phyloP scores from a whole-genome alignment of 2,113 vertebrate genomes.

The Terrapene triunguis region DNA sequence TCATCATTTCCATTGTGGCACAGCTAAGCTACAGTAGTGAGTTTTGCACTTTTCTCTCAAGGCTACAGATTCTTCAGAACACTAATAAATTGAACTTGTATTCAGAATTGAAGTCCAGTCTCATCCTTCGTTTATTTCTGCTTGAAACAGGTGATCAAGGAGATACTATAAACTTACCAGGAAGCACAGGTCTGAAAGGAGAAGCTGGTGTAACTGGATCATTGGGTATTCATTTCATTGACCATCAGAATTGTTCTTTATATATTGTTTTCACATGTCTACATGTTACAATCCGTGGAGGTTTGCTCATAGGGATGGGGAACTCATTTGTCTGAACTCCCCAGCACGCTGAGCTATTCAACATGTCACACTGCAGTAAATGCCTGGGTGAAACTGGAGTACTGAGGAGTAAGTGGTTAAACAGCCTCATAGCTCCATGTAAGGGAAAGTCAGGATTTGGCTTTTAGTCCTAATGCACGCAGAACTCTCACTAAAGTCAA shows the following conservation, averaged over 20 bases:
- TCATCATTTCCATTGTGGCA: not conserved
- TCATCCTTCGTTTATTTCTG: not conserved
- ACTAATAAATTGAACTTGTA: not conserved
- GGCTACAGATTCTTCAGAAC: not conserved
- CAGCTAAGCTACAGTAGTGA: not conserved
- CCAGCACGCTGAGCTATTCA: not conserved
- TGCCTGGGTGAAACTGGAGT: not conserved
- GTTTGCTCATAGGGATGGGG: not conserved
- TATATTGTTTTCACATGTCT: not conserved
- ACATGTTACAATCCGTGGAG: not conserved
- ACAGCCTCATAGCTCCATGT: not conserved
- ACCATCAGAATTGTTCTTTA: not conserved
- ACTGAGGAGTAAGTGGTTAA: not conserved
- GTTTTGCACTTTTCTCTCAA: not conserved
- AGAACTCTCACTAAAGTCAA: not conserved
- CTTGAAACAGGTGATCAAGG: slow-evolving; percentile 85
- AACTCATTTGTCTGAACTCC: not conserved
- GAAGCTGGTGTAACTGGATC: slow-evolving; percentile 83
- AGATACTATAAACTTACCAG: slow-evolving; percentile 85
- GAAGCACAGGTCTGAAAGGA: slow-evolving; percentile 88
- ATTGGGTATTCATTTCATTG: slow-evolving; percentile 80
- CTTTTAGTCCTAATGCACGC: not conserved
- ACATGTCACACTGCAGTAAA: not conserved
- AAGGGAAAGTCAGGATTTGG: not conserved
- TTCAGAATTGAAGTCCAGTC: not conserved